Base-by-base conservation (phyloP, 37 sponge, comb jelly and placozoan genomes). In the Amphimedon queenslandica region DNA sequence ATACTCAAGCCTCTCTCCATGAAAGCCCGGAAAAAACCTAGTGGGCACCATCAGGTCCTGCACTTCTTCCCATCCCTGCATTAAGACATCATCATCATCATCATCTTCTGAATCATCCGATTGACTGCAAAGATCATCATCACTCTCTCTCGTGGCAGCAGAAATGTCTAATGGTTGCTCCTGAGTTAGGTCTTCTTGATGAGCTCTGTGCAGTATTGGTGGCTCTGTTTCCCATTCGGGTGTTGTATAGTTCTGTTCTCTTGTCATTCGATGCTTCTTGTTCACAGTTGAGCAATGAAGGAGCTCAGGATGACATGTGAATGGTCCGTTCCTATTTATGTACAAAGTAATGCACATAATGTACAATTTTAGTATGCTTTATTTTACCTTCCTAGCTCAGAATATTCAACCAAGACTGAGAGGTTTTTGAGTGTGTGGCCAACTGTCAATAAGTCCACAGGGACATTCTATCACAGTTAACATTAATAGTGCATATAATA, bases 341-440 rank as follows among this genome's bases (percentile, higher is more conserved):
- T n/a, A n/a, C n/a, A n/a, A n/a, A n/a, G n/a, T n/a, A n/a, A n/a
- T 28, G 6, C 63, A 57, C 1, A 3, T 30, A 36, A 0, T 23
- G 32, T 23, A 63, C 29, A 63, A 63, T 63, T 24, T 29, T 23
- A 23, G 11, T 63, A 29, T 13, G 13, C 8, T 47, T 47, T 47
- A 47, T 47, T 69, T 30, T 33, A 89, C 89, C 84, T 71, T 63
- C 89, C 89, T 11, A 89, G 63, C 24, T 83, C 71, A 20, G 70
- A 69, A 65, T 89, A 84, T 29, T 79, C 79, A 57, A 89, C 80
- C 4, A 89, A 66, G 40, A 63, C 69, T 40, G 75, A 74, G 16
- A 89, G 76, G 41, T 89, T 89, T 37, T 79, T 64, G 4, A 89
- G 65, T 38, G 89, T 89, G 63, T 74, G 84, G 13, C 80, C 76